These are phyloP conservation scores for Leucoraja erinaceus DNA, from an alignment of 2,113 vertebrate species.

Conservation along the genomic window DNA sequence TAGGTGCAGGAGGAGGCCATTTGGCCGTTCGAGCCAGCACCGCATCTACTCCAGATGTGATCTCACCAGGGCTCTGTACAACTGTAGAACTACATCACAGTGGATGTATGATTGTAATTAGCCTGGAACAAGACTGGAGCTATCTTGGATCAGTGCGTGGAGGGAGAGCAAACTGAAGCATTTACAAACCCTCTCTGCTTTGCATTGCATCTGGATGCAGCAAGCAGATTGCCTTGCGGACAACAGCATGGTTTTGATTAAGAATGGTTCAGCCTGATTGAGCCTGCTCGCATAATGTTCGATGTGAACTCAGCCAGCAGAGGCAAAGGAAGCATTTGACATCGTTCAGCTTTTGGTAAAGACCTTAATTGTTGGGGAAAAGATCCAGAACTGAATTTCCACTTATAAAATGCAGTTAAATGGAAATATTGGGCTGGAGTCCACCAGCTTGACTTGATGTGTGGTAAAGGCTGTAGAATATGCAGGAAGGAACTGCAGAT, in stretches of 20 bases:
- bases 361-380: not conserved
- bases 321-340: constrained; percentile 6
- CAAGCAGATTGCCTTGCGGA: not conserved
- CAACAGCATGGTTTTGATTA: constrained; percentile 32
- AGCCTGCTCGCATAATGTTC: constrained; percentile 4
- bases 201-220: constrained; percentile 10
- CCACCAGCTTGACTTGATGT: not conserved
- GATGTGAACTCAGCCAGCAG: not conserved
- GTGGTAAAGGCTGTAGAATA: not conserved
- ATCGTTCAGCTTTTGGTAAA: constrained; percentile 8
- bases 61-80: too few relatives aligned
- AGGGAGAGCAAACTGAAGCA: constrained; percentile 8
- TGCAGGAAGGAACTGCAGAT: too few relatives aligned
- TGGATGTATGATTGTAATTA: not conserved
- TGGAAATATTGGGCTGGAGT: not conserved
- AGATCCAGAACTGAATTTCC: not conserved
- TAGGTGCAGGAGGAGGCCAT: too few relatives aligned
- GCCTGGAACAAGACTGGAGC: not conserved
- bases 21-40: too few relatives aligned
- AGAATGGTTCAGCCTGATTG: constrained; percentile 19
- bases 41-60: too few relatives aligned
- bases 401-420: not conserved
- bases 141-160: not conserved
- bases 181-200: constrained; percentile 9
- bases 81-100: too few relatives aligned